Evolutionary conservation across 2,888 invertebrate genomes (phyloP).

Genomic region (Mesorhabditis sp.): DNA sequence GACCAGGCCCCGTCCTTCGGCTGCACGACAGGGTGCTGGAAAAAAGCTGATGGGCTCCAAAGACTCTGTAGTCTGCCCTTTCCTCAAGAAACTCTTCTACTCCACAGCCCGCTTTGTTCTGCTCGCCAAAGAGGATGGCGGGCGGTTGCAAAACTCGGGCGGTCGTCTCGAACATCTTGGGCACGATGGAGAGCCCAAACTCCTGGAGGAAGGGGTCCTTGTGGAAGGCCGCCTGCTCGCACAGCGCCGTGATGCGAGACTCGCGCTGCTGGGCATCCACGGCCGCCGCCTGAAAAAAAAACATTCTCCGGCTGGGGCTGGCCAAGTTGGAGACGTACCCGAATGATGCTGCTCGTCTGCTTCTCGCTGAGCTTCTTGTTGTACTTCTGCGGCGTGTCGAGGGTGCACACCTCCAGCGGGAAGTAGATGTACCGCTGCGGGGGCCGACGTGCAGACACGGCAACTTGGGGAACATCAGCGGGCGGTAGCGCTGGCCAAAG

Average conservation of each 20-base stretch:
- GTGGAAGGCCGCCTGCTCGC: constrained; percentile 44
- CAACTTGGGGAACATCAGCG: constrained; percentile 43
- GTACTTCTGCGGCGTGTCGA: constrained; percentile 51
- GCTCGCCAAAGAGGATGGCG: constrained; percentile 45
- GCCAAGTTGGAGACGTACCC: constrained; percentile 19
- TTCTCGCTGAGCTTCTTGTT: constrained; percentile 50
- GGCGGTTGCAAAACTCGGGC: constrained; percentile 51
- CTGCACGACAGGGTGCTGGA: constrained; percentile 37
- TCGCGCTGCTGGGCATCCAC: constrained; percentile 49
- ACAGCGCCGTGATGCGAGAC: constrained; percentile 37
- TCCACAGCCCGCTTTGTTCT: constrained; percentile 21
- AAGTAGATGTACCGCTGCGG: constrained; percentile 47
- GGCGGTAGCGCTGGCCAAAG: constrained; percentile 31
- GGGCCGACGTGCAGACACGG: constrained; percentile 55
- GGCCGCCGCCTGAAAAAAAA: constrained; percentile 44
- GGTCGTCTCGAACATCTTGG: constrained; percentile 46
- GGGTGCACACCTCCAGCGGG: constrained; percentile 46
- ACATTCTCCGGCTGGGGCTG: no score
- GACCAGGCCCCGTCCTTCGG: constrained; percentile 53
- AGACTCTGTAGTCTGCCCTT: background rate
- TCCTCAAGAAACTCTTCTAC: background rate
- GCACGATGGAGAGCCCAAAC: constrained; percentile 42
- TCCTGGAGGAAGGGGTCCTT: constrained; percentile 47
- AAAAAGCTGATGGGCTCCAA: background rate
- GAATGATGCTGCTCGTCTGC: constrained; percentile 45